Conservation (phyloP, 2,113 vertebrate species). For the Melanocharis versteri region DNA sequence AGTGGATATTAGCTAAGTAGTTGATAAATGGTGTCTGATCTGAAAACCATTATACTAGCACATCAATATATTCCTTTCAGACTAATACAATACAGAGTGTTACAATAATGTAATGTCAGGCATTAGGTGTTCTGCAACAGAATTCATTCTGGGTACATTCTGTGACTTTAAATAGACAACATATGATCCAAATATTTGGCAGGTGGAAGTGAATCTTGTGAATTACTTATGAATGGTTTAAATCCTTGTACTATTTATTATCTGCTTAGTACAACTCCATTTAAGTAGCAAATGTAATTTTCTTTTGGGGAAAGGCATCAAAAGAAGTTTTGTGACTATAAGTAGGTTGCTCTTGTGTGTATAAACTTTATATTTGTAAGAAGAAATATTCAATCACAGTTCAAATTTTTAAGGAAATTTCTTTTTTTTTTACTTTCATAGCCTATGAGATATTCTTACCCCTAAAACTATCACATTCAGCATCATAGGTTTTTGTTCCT, state of each 20-base stretch:
- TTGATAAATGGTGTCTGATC: background rate
- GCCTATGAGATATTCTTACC: background rate
- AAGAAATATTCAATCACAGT: background rate
- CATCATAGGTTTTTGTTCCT: background rate
- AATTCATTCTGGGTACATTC: background rate
- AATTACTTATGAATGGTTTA: background rate
- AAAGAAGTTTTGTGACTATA: background rate
- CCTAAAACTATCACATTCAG: background rate
- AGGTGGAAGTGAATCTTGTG: background rate
- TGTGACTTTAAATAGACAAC: background rate
- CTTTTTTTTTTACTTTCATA: background rate
- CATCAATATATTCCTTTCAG: background rate
- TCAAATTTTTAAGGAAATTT: background rate
- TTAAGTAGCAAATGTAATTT: background rate
- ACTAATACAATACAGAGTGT: background rate
- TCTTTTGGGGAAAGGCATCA: background rate
- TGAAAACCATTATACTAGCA: background rate
- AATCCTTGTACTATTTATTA: conserved; percentile 1
- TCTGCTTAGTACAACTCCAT: background rate
- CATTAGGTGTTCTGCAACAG: background rate
- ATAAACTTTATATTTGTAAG: background rate
- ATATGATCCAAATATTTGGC: conserved; percentile 13
- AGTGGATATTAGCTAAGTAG: background rate
- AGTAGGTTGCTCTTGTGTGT: background rate
- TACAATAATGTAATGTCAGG: background rate